These are phyloP conservation scores for Lethrus apterus DNA, from an alignment of 1,140 invertebrate species.

Conservation along the genomic window DNA sequence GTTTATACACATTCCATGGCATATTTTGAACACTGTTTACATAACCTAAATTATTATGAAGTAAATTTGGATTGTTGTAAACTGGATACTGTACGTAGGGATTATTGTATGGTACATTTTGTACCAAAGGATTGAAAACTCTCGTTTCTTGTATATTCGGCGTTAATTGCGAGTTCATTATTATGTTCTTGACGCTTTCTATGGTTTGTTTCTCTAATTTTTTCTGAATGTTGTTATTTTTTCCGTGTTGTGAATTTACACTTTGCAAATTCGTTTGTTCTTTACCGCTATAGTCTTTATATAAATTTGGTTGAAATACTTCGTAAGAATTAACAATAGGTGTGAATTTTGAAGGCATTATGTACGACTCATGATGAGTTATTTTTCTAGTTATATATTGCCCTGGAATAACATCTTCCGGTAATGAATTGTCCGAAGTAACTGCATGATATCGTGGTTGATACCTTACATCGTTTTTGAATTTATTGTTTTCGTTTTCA, in stretches of 20 bases:
- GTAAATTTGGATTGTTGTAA: constrained; percentile 1
- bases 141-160: constrained; percentile 5
- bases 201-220: constrained; percentile 17
- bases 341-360: constrained; percentile 18
- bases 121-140: constrained; percentile 37
- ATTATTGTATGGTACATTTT: constrained; percentile 50
- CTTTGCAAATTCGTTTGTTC: not conserved
- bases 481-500: not conserved
- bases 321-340: not conserved
- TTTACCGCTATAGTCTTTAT: not conserved
- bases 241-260: not conserved
- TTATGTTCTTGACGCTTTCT: constrained; percentile 19
- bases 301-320: not conserved
- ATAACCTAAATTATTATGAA: constrained; percentile 2
- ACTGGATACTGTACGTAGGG: constrained; percentile 47
- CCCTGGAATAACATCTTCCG: constrained; percentile 24
- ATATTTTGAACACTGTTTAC: constrained; percentile 13
- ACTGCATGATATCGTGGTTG: constrained; percentile 5
- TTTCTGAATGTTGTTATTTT: not conserved
- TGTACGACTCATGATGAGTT: constrained; percentile 31
- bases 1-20: constrained; percentile 7
- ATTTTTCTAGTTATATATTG: constrained; percentile 35
- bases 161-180: constrained; percentile 16
- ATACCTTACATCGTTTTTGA: not conserved
- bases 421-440: not conserved